Evolutionary conservation across 2,797 vertebrate genomes (phyloP), one percentile per base, ranked within the genome.

Genomic region (Melanotaenia boesemani): DNA sequence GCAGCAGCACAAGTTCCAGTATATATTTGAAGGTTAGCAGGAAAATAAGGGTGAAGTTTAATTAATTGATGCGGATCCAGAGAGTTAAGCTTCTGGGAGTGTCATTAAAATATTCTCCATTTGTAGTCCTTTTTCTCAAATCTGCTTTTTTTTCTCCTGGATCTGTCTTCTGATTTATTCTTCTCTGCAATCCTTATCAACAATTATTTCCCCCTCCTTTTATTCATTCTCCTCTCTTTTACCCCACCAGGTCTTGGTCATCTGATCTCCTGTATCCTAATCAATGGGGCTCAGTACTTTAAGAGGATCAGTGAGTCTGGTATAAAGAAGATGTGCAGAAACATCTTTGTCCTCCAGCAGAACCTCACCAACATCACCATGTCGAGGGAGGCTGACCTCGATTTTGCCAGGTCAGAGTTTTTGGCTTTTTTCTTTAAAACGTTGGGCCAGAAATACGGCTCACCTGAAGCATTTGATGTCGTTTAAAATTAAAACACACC

Each of bases 301-400:
- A 96, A 97, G 86, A 96, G 98, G 65, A 99, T 99, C 95, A 99
- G 97, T 8, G 98, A 99, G 83, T 99, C 98, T 0, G 98, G 98
- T 41, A 99, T 99, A 91, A 99, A 99, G 93, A 99, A 99, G 81
- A 99, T 99, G 98, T 99, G 98, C 70, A 92, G 98, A 69, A 99
- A 99, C 91, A 99, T 99, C 82, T 99, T 99, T 72, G 98, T 98
- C 76, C 97, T 99, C 26, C 98, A 99, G 88, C 98, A 99, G 88
- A 99, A 99, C 89, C 94, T 99, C 77, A 99, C 98, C 39, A 99
- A 99, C 93, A 99, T 99, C 95, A 99, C 98, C 88, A 99, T 99
- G 98, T 98, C 98, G 0, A 93, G 98, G 0, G 98, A 99, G 84
- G 97, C 98, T 0, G 98, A 99, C 93, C 94, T 99, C 26, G 98